phyloP scores from a whole-genome alignment of 23 tunicate genomes.

The Corella eumyota region DNA sequence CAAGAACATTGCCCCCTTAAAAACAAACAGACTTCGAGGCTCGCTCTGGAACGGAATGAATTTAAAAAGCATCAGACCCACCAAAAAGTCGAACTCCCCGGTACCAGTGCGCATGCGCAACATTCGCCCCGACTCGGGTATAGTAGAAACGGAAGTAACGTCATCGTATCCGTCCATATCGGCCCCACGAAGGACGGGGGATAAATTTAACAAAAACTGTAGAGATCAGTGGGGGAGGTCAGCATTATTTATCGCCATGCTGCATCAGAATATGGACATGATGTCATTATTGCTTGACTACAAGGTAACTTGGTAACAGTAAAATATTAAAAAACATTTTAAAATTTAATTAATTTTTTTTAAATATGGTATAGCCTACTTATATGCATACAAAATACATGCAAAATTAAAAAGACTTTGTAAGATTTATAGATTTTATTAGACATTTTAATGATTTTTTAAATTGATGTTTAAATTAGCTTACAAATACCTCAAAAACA shows the following conservation, averaged over 20 bases:
- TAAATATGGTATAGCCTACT: too few species aligned
- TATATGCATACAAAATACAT: too few species aligned
- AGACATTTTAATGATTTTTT: too few species aligned
- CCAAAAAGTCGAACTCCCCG: not conserved
- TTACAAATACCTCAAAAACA: too few species aligned
- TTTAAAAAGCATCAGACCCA: not conserved
- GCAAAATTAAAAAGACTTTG: too few species aligned
- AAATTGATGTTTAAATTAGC: too few species aligned
- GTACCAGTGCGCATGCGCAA: not conserved
- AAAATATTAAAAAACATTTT: too few species aligned
- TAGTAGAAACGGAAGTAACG: too few species aligned
- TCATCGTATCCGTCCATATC: not conserved
- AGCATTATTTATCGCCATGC: conserved; percentile 47
- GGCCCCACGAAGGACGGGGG: not conserved
- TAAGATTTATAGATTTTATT: too few species aligned
- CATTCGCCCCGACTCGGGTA: not conserved
- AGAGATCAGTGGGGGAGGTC: conserved; percentile 69
- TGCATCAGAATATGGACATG: conserved; percentile 38
- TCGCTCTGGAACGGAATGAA: not conserved
- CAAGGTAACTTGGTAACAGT: conserved; percentile 23
- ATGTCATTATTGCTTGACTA: conserved; percentile 24
- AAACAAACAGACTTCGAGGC: not conserved
- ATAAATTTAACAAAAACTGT: conserved; percentile 48
- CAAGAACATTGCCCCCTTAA: too few species aligned
- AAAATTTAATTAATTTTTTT: too few species aligned